These are phyloP conservation scores for Parasteatoda tepidariorum DNA, from an alignment of 1,140 invertebrate species.

Conservation along the genomic window DNA sequence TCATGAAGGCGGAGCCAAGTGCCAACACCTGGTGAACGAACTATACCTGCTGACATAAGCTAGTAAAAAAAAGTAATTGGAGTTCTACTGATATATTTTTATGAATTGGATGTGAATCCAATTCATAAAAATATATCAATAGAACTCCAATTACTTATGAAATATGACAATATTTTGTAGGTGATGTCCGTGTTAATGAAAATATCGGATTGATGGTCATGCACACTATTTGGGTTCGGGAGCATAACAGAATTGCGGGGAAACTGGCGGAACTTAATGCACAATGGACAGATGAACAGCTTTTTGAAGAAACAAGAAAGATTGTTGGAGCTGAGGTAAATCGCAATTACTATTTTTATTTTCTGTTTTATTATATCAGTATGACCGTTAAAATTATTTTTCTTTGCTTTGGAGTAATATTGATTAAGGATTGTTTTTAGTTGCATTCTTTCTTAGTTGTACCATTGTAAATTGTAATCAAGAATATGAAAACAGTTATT, in stretches of 20 bases:
- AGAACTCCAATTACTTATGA: too few species aligned
- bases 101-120: too few species aligned
- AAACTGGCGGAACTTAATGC: slow-evolving; percentile 63
- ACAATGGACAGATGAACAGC: slow-evolving; percentile 66
- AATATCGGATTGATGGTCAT: slow-evolving; percentile 72
- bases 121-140: too few species aligned
- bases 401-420: too few species aligned
- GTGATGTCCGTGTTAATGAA: slow-evolving; percentile 78
- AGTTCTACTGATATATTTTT: not conserved
- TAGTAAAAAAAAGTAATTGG: too few species aligned
- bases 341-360: not conserved
- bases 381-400: too few species aligned
- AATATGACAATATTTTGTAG: slow-evolving; percentile 46
- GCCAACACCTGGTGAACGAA: not conserved
- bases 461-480: too few species aligned
- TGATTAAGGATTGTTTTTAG: too few species aligned
- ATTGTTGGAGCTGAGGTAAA: slow-evolving; percentile 70
- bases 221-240: slow-evolving; percentile 70
- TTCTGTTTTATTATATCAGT: too few species aligned
- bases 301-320: slow-evolving; percentile 72
- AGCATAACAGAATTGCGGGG: slow-evolving; percentile 66
- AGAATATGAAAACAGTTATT: too few species aligned
- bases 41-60: not conserved
- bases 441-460: too few species aligned
- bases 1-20: too few species aligned